Evolutionary conservation across 2,797 vertebrate species (phyloP), one percentile per base, ranked within the genome.

Genomic region (Schizopygopsis pylzovi): DNA sequence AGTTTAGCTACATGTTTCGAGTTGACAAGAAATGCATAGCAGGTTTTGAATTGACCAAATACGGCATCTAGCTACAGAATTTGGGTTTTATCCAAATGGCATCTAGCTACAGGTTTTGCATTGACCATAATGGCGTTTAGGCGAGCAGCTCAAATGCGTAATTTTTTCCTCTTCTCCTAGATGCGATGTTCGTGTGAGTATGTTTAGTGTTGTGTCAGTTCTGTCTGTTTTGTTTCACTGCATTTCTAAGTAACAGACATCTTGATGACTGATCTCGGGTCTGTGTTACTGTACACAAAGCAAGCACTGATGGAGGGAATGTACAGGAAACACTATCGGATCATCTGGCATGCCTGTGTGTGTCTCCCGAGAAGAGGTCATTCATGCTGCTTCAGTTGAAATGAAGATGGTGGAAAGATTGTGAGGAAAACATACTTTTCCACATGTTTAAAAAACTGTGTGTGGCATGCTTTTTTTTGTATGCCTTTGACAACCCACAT

Each of bases 241-340:
- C 63, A 45, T 71, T 68, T 82, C 67, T 76, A 11, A 65, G 67
- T 9, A n/a, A 81, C 84, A 84, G 85, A 87, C 80, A 81, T 85
- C 80, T 83, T 77, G 73, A 76, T 82, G 72, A 83, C 71, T 61
- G 77, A 75, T 90, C 79, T 84, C 45, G 73, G 87, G 77, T 75
- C 83, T 41, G 43, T 85, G 80, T 63, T 65, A 49, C 61, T 71
- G 83, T 82, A 79, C 54, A 79, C 65, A 76, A 73, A 49, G 75
- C 2, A 39, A 45, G 61, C 54, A 75, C 25, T 75, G 65, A 83
- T 70, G 56, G 28, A 79, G 61, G 41, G 52, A 84, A 86, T 79
- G 85, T 28, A 61, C 56, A 68, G 72, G 75, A 56, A n/a, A 59
- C 70, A 37, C 65, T 89, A 88, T 89, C 88, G 85, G 84, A 88